Evolutionary conservation across 2,113 vertebrate genomes (phyloP).

Genomic region (Pterocles burchelli): DNA sequence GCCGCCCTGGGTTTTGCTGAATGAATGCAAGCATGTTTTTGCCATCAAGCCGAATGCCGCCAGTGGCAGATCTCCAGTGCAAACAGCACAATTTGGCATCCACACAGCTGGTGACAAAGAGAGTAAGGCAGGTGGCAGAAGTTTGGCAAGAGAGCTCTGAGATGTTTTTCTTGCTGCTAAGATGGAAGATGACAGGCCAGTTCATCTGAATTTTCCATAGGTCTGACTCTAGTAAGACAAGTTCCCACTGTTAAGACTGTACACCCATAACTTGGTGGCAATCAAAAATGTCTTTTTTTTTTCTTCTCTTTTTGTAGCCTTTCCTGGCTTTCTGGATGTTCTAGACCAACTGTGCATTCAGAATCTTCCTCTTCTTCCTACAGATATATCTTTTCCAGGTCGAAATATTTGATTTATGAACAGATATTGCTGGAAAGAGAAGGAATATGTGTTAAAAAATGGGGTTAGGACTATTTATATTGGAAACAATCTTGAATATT

Average conservation of each 20-base stretch:
- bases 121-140: background rate
- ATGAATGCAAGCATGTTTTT: fast-evolving
- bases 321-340: background rate
- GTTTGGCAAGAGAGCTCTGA: fast-evolving
- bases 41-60: fast-evolving
- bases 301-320: background rate
- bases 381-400: background rate
- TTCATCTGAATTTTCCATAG: background rate
- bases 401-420: background rate
- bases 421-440: background rate
- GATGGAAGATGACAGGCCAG: background rate
- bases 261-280: background rate
- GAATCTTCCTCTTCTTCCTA: background rate
- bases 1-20: background rate
- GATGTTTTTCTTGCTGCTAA: background rate
- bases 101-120: fast-evolving
- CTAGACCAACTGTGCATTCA: background rate
- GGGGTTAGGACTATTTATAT: background rate
- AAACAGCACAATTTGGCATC: background rate
- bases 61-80: background rate
- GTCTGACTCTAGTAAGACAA: background rate
- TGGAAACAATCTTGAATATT: background rate
- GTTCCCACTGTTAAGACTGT: background rate
- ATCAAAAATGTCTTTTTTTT: background rate
- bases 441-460: background rate